Evolutionary conservation across 2,113 vertebrate species (phyloP).

Genomic region (Coptodon rendalli): DNA sequence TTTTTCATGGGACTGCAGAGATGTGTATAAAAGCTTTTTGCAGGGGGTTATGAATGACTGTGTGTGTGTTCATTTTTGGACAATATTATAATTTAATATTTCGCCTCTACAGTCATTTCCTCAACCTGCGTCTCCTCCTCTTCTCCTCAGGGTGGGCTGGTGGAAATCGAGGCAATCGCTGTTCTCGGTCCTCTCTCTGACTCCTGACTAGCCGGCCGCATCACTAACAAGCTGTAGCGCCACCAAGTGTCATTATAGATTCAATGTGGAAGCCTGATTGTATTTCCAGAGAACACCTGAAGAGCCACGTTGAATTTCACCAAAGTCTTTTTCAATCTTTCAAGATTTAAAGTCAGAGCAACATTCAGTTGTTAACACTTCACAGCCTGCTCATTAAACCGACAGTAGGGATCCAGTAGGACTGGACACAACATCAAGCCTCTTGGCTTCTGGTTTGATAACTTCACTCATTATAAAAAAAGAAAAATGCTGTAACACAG

Average conservation of each 20-base stretch:
- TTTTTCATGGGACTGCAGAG: neutral
- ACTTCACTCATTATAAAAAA: neutral
- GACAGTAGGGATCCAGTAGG: neutral
- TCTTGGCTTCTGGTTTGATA: neutral
- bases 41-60: neutral
- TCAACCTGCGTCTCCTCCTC: neutral
- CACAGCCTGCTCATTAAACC: neutral
- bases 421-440: neutral
- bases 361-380: neutral
- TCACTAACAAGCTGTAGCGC: constrained; percentile 61
- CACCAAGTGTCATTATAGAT: neutral
- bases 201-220: constrained; percentile 45
- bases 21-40: neutral
- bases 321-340: neutral
- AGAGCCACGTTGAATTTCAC: neutral
- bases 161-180: constrained; percentile 74
- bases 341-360: neutral
- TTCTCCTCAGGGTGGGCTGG: constrained; percentile 64
- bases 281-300: neutral
- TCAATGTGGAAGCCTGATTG: neutral
- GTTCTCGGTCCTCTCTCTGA: constrained; percentile 67
- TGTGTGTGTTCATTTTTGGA: neutral
- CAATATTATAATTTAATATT: neutral
- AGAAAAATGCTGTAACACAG: neutral
- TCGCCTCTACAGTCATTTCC: neutral